Percentiles rank a stretch among this genome's conserved stretches.
Evolutionary conservation across 2,888 invertebrate genomes (phyloP).

Genomic region (Pocota personata): DNA sequence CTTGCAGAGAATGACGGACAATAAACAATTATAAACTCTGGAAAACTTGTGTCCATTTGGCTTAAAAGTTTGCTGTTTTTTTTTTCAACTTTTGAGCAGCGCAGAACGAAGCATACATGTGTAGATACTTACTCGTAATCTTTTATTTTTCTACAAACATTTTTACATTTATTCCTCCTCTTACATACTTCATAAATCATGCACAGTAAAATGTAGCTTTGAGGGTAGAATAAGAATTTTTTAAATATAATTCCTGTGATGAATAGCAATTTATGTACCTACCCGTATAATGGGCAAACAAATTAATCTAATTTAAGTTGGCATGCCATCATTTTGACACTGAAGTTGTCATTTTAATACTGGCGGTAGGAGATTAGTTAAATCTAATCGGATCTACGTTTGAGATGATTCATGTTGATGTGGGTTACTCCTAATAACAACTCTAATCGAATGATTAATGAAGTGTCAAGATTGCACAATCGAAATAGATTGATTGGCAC

Average conservation of each 20-base stretch:
- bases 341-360: background rate
- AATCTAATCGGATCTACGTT: background rate
- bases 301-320: background rate
- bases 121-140: too few relatives aligned
- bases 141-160: background rate
- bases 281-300: too few relatives aligned
- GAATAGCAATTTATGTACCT: too few relatives aligned
- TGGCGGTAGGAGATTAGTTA: background rate
- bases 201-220: too few relatives aligned
- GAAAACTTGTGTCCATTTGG: background rate
- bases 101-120: too few relatives aligned
- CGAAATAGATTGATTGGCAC: background rate
- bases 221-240: too few relatives aligned
- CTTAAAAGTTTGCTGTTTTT: background rate
- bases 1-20: background rate
- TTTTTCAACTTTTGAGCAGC: background rate
- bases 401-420: background rate
- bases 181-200: background rate
- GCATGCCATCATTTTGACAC: background rate
- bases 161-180: background rate
- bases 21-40: background rate
- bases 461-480: slow-evolving; percentile 6
- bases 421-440: background rate
- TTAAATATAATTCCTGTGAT: too few relatives aligned
- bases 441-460: slow-evolving; percentile 17